phyloP scores from a whole-genome alignment of 2,888 invertebrate genomes.

The Drosophila anceps region DNA sequence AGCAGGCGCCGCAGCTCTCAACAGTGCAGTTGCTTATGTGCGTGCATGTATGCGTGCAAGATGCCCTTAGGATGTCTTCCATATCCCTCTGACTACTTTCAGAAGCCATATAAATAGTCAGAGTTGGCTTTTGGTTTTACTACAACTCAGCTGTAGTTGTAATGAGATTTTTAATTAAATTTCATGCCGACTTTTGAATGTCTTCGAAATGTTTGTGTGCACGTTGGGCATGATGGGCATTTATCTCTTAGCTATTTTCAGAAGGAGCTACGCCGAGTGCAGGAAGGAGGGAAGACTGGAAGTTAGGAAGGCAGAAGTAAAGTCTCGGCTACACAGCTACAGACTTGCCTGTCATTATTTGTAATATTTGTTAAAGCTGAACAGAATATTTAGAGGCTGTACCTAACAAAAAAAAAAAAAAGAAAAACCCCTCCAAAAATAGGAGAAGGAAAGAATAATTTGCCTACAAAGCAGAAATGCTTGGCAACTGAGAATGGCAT shows the following conservation, averaged over 20 bases:
- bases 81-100: no score
- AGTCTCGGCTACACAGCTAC: not conserved
- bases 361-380: constrained; percentile 65
- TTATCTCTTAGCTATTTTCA: constrained; percentile 17
- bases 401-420: not conserved
- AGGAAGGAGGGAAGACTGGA: not conserved
- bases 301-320: constrained; percentile 25
- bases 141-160: constrained; percentile 61
- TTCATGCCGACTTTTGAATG: constrained; percentile 73
- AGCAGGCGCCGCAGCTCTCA: not conserved
- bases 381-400: constrained; percentile 58
- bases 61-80: not conserved
- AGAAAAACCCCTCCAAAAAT: not conserved
- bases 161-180: constrained; percentile 82
- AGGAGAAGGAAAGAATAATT: constrained; percentile 48
- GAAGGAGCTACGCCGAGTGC: not conserved
- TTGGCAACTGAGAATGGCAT: constrained; percentile 34
- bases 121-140: constrained; percentile 3
- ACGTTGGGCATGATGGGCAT: constrained; percentile 39
- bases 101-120: constrained; percentile 1
- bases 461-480: constrained; percentile 46
- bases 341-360: constrained; percentile 63
- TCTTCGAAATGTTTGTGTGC: constrained; percentile 35
- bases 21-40: not conserved
- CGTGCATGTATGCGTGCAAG: not conserved